phyloP scores from a whole-genome alignment of 2,888 invertebrate species.

The Aleiodes testaceus region DNA sequence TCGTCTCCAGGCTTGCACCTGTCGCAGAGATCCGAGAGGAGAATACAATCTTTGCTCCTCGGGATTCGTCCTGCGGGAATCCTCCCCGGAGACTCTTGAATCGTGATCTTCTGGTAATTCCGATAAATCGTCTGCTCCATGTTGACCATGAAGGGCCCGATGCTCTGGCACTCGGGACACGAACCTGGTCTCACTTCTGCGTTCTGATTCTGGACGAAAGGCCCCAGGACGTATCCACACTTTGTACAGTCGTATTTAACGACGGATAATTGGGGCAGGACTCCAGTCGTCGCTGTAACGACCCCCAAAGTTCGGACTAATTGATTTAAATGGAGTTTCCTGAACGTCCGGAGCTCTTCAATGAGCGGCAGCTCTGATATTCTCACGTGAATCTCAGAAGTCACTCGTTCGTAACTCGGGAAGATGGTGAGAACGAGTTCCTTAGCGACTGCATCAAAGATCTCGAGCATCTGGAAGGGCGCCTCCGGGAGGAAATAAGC shows the following conservation, averaged over 20 bases:
- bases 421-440: conserved; percentile 94
- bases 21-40: conserved; percentile 96
- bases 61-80: conserved; percentile 98
- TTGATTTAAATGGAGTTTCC: conserved; percentile 93
- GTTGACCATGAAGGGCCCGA: conserved; percentile 96
- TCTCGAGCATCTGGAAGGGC: conserved; percentile 96
- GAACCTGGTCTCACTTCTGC: conserved; percentile 96
- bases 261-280: conserved; percentile 94
- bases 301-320: conserved; percentile 95
- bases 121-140: conserved; percentile 99
- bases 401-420: conserved; percentile 96
- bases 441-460: conserved; percentile 96
- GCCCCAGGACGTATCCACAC: conserved; percentile 95
- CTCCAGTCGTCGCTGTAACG: conserved; percentile 95
- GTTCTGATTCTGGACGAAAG: conserved; percentile 95
- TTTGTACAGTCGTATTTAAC: conserved; percentile 98
- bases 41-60: conserved; percentile 95
- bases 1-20: conserved; percentile 99
- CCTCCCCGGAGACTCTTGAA: conserved; percentile 98
- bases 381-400: conserved; percentile 94
- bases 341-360: conserved; percentile 95
- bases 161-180: conserved; percentile 98
- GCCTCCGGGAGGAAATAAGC: conserved; percentile 99
- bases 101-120: conserved; percentile 97
- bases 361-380: conserved; percentile 96